Evolutionary conservation across 2,797 vertebrate genomes (phyloP).

Genomic region (Tympanoctomys barrerae): DNA sequence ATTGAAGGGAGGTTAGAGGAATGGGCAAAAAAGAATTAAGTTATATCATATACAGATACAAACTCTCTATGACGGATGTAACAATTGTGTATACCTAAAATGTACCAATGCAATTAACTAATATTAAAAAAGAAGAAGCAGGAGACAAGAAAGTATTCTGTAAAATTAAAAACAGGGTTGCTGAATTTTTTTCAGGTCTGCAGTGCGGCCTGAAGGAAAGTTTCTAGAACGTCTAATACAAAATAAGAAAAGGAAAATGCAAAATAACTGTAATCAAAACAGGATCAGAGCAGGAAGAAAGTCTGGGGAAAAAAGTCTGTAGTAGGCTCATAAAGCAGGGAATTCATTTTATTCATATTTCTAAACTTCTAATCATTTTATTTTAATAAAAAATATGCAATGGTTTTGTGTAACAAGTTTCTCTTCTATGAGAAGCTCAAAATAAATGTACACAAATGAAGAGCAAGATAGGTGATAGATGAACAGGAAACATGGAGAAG

Average conservation of each 20-base stretch:
- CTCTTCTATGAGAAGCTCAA: background rate
- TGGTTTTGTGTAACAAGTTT: background rate
- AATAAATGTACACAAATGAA: background rate
- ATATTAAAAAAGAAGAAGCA: background rate
- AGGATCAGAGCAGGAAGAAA: background rate
- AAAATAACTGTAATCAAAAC: background rate
- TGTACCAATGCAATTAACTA: background rate
- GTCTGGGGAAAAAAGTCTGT: background rate
- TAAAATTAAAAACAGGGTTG: background rate
- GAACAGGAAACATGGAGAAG: background rate
- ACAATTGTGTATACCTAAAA: background rate
- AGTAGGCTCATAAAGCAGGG: background rate
- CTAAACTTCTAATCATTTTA: background rate
- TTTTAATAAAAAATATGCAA: background rate
- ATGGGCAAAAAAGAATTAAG: background rate
- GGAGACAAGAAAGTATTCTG: background rate
- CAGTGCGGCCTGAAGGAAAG: background rate
- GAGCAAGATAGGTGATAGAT: background rate
- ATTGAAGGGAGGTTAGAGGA: background rate
- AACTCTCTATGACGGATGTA: background rate
- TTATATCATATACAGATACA: background rate
- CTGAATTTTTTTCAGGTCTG: background rate
- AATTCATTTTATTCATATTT: background rate
- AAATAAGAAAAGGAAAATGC: background rate
- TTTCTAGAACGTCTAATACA: background rate